These are phyloP conservation scores for Coptodon rendalli DNA, from an alignment of 2,113 vertebrate genomes.

Conservation along the genomic window DNA sequence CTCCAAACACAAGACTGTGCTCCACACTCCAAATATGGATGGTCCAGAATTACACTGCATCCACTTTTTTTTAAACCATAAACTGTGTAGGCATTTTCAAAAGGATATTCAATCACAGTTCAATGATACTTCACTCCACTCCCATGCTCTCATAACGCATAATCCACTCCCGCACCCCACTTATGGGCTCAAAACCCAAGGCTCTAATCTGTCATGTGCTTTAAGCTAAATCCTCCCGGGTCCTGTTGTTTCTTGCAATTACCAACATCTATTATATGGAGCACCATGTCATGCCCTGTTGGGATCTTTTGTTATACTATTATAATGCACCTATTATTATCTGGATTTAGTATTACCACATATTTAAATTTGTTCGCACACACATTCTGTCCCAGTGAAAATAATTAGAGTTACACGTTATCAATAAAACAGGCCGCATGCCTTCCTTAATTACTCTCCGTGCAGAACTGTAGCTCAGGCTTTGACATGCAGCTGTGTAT, in stretches of 20 bases:
- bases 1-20: background rate
- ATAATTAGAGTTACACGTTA: background rate
- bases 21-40: background rate
- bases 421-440: background rate
- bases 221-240: background rate
- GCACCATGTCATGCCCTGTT: background rate
- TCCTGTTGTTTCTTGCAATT: background rate
- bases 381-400: background rate
- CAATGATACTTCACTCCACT: conserved; percentile 33
- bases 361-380: background rate
- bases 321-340: background rate
- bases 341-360: background rate
- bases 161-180: conserved; percentile 25
- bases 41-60: background rate
- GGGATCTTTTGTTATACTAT: background rate
- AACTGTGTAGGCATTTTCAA: conserved; percentile 19
- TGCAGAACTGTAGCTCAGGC: background rate
- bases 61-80: background rate
- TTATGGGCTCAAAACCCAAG: background rate
- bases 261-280: background rate
- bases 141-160: conserved; percentile 26
- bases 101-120: conserved; percentile 40
- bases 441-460: background rate
- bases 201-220: background rate
- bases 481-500: background rate